Conservation (phyloP, 2,888 invertebrate species). For the Ferrisia virgata region DNA sequence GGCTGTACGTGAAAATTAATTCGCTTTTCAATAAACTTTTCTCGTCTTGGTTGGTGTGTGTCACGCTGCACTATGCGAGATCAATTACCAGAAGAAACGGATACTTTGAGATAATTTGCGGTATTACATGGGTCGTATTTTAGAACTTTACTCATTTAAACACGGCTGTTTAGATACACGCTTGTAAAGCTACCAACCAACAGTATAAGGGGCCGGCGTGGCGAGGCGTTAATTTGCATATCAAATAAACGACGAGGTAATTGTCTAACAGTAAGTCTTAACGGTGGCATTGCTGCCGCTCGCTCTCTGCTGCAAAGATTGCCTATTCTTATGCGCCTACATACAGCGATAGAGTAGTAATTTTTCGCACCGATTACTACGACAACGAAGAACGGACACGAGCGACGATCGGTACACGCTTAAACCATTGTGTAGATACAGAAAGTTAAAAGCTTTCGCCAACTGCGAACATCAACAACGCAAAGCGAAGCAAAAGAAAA, state of each 20-base stretch:
- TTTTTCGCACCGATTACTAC: not conserved
- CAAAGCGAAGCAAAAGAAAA: not conserved
- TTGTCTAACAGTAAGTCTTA: not conserved
- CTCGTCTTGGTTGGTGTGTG: not conserved
- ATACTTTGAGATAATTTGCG: slow-evolving; percentile 26
- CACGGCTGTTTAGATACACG: slow-evolving; percentile 10
- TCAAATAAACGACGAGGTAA: slow-evolving; percentile 11
- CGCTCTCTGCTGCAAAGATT: not conserved
- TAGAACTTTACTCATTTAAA: slow-evolving; percentile 18
- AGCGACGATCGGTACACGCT: no score
- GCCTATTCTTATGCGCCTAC: not conserved
- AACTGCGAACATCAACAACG: not conserved
- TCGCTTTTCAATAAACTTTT: slow-evolving; percentile 24
- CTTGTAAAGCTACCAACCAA: not conserved
- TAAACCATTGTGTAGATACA: no score
- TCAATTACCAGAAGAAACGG: slow-evolving; percentile 19
- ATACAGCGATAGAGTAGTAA: no score
- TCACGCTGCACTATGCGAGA: not conserved
- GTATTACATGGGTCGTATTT: slow-evolving; percentile 19
- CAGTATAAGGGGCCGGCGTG: no score
- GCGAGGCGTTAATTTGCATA: slow-evolving; percentile 27
- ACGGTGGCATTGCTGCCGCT: not conserved
- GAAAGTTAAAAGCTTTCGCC: not conserved
- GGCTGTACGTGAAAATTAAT: slow-evolving; percentile 25
- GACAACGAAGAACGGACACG: no score